Percentiles rank a stretch among this genome's conserved stretches.
phyloP scores from a whole-genome alignment of 2,797 vertebrate genomes.

The Acanthis flammea region DNA sequence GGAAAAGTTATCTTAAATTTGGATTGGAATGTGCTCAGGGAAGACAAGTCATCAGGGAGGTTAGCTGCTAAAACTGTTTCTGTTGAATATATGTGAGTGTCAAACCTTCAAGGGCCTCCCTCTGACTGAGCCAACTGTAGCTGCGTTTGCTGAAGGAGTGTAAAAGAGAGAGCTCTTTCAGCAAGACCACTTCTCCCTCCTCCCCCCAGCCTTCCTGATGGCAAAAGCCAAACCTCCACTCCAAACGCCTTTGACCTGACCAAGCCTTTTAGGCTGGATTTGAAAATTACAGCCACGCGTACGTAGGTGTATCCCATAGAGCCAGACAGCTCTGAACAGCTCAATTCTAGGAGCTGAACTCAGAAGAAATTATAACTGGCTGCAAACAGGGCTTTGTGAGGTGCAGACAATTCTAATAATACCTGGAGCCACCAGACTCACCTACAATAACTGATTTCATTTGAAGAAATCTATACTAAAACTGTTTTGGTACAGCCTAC shows the following conservation, averaged over 20 bases:
- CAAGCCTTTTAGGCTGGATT: not conserved
- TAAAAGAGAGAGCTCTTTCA: constrained; percentile 5
- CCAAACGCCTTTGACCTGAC: not conserved
- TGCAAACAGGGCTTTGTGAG: not conserved
- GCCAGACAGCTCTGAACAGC: not conserved
- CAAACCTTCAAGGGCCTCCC: not conserved
- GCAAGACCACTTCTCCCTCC: not conserved
- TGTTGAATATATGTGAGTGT: not conserved
- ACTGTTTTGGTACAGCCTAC: not conserved
- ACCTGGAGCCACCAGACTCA: not conserved
- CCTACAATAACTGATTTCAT: not conserved
- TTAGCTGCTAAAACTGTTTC: not conserved
- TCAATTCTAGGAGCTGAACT: not conserved
- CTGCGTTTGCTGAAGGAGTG: not conserved
- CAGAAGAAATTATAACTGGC: not conserved
- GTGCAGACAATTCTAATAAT: not conserved
- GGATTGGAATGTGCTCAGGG: not conserved
- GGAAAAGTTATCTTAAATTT: not conserved
- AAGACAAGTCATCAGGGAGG: not conserved
- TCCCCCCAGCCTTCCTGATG: not conserved
- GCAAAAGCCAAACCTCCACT: not conserved
- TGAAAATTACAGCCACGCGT: rapidly evolving
- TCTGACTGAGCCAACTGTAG: not conserved
- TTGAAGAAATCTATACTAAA: not conserved
- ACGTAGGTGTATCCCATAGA: rapidly evolving